phyloP scores from a whole-genome alignment of 2,888 invertebrate species.

The Malthinus seriepunctatus region DNA sequence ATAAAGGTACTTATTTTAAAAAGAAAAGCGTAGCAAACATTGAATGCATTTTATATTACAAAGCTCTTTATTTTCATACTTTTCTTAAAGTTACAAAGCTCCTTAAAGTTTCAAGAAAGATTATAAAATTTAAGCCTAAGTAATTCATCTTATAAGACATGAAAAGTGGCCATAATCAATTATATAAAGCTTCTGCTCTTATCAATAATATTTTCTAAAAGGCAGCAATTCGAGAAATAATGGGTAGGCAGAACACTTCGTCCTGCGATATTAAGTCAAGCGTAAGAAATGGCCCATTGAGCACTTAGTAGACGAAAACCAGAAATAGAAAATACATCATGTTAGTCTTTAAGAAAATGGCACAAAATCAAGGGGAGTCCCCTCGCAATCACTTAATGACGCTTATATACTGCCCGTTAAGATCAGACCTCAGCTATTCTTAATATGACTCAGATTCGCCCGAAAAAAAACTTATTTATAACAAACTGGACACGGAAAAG shows the following conservation, averaged over 20 bases:
- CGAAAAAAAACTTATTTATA: constrained; percentile 8
- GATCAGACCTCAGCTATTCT: constrained; percentile 39
- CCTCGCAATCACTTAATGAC: constrained; percentile 51
- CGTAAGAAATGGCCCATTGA: constrained; percentile 54
- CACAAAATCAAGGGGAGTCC: constrained; percentile 40
- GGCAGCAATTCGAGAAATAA: constrained; percentile 24
- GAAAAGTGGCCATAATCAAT: too few species aligned
- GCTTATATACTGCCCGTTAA: constrained; percentile 46
- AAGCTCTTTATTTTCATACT: too few species aligned
- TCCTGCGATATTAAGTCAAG: constrained; percentile 46
- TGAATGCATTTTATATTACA: too few species aligned
- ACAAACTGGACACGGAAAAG: constrained; percentile 20
- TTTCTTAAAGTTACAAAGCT: too few species aligned
- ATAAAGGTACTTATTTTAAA: too few species aligned
- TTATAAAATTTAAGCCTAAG: too few species aligned
- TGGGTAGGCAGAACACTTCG: constrained; percentile 35
- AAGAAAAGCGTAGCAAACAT: too few species aligned
- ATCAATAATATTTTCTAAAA: constrained; percentile 20
- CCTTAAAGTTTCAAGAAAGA: too few species aligned
- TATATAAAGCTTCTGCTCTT: neutral
- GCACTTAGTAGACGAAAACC: constrained; percentile 47
- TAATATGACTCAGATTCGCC: constrained; percentile 40
- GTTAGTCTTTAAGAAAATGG: constrained; percentile 38
- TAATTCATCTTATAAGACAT: too few species aligned
- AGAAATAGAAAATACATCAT: constrained; percentile 46